A percentile compares a stretch with the other conserved stretches of the same genome.
phyloP scores from a whole-genome alignment of 53 echinoderm and acorn worm genomes.

The Holothuria scabra region DNA sequence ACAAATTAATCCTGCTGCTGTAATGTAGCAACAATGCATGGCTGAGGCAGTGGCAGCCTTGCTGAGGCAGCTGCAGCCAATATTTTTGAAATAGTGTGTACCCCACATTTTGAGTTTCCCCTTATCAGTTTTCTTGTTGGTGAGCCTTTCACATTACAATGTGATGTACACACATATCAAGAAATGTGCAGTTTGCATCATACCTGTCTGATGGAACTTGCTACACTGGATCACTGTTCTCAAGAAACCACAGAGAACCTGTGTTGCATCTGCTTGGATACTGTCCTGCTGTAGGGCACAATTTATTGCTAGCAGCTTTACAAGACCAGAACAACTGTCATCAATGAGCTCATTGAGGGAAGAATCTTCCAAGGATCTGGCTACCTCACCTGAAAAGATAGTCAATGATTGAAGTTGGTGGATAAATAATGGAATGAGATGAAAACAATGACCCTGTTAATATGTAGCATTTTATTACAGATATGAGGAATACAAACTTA shows the following conservation, averaged over 20 bases:
- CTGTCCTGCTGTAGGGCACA: conserved; percentile 88
- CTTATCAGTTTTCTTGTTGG: too few species aligned
- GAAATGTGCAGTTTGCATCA: too few species aligned
- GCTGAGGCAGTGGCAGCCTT: too few species aligned
- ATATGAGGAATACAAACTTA: too few species aligned
- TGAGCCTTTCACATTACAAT: too few species aligned
- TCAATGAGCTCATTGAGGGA: conserved; percentile 80
- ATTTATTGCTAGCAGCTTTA: conserved; percentile 78
- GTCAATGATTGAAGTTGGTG: too few species aligned
- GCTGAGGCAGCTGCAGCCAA: too few species aligned
- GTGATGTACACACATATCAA: too few species aligned
- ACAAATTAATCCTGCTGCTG: too few species aligned
- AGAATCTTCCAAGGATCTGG: conserved; percentile 8
- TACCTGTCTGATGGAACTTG: conserved; percentile 21
- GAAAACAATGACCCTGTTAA: not conserved
- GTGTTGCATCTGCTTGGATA: conserved; percentile 84
- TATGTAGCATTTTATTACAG: not conserved
- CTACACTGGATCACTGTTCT: conserved; percentile 66
- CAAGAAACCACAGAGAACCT: conserved; percentile 85
- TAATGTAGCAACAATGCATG: too few species aligned
- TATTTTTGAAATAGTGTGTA: too few species aligned
- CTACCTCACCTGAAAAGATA: conserved; percentile 7
- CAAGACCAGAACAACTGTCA: conserved; percentile 79
- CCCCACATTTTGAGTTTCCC: too few species aligned
- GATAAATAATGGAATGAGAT: not conserved